These are phyloP conservation scores for Laticauda laticaudata DNA, from an alignment of 2,113 vertebrate genomes.

Conservation along the genomic window DNA sequence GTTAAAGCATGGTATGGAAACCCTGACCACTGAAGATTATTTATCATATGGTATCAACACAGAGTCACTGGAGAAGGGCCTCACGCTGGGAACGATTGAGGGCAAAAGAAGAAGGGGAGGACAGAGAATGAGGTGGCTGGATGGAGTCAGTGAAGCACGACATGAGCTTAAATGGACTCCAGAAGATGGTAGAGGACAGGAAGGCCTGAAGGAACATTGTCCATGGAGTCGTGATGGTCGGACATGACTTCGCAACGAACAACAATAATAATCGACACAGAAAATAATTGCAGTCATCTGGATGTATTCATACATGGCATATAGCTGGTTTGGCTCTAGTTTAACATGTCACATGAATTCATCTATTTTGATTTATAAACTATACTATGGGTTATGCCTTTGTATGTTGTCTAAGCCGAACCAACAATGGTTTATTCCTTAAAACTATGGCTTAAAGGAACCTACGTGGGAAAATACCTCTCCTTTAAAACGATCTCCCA, in stretches of 20 bases:
- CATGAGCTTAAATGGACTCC: too few species aligned
- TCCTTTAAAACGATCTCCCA: not conserved
- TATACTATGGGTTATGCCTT: not conserved
- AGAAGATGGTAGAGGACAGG: too few species aligned
- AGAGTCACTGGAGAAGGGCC: not conserved
- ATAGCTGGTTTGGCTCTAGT: not conserved
- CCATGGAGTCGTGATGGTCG: too few species aligned
- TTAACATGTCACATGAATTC: not conserved
- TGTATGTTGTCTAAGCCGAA: not conserved
- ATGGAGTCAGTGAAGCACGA: too few species aligned
- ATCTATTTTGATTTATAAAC: not conserved
- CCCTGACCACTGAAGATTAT: not conserved
- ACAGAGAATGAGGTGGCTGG: too few species aligned
- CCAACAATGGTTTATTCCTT: not conserved
- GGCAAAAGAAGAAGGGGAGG: too few species aligned
- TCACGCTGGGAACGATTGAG: too few species aligned
- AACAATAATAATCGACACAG: not conserved
- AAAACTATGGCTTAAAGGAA: not conserved
- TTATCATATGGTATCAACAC: not conserved
- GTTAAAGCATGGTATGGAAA: not conserved
- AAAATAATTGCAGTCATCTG: not conserved
- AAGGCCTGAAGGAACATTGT: too few species aligned
- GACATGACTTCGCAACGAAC: too few species aligned
- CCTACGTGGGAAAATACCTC: not conserved
- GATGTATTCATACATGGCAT: not conserved